Conservation (phyloP, 2,888 invertebrate species). For the Steromphala cineraria region DNA sequence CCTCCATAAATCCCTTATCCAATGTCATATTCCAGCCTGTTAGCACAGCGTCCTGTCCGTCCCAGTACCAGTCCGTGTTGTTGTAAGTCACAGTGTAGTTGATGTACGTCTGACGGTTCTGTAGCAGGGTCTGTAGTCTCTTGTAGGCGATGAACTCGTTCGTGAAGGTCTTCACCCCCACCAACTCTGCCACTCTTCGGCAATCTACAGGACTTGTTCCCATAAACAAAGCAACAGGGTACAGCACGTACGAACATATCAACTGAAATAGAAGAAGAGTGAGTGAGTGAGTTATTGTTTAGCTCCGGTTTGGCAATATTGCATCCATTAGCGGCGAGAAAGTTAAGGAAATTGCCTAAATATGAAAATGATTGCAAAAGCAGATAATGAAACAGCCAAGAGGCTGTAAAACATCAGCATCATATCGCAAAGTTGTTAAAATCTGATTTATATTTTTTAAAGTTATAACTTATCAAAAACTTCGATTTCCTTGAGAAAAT, state of each 20-base stretch:
- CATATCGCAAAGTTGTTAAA: too few relatives aligned
- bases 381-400: too few relatives aligned
- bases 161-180: slow-evolving; percentile 91
- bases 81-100: slow-evolving; percentile 27
- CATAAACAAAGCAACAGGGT: slow-evolving; percentile 92
- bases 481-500: too few relatives aligned
- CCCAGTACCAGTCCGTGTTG: slow-evolving; percentile 23
- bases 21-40: slow-evolving; percentile 26
- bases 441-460: too few relatives aligned
- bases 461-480: too few relatives aligned
- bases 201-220: slow-evolving; percentile 82
- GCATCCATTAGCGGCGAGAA: too few relatives aligned
- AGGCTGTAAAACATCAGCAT: too few relatives aligned
- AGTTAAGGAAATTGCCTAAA: too few relatives aligned
- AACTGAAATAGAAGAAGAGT: slow-evolving; percentile 44
- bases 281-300: too few relatives aligned
- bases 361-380: too few relatives aligned
- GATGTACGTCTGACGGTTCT: slow-evolving; percentile 34
- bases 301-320: too few relatives aligned
- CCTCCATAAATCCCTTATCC: slow-evolving; percentile 35
- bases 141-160: slow-evolving; percentile 96
- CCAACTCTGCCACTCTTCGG: slow-evolving; percentile 85
- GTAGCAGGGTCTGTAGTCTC: not conserved
- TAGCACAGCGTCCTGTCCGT: slow-evolving; percentile 27
- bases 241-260: slow-evolving; percentile 89